Conservation (phyloP, 1,140 invertebrate species). For the Drosophila baimaii region DNA sequence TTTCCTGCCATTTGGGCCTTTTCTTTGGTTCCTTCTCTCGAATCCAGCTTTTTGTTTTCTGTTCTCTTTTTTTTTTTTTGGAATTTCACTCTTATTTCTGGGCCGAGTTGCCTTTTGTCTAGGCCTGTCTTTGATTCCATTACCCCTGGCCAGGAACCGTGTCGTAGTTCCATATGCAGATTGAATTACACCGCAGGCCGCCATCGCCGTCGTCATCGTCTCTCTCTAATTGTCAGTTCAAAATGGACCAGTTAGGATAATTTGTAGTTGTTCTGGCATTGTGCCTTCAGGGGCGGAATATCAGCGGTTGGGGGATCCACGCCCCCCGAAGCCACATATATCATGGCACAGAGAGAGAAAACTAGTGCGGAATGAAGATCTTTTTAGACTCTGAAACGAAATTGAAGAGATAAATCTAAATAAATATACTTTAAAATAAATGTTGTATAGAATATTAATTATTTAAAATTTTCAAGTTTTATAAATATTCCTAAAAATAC, state of each 20-base stretch:
- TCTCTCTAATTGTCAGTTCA: conserved; percentile 61
- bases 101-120: conserved; percentile 39
- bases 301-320: conserved; percentile 36
- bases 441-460: too few species aligned
- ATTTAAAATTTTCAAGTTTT: too few species aligned
- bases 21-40: conserved; percentile 14
- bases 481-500: background rate
- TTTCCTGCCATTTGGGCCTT: conserved; percentile 56
- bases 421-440: background rate
- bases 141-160: conserved; percentile 18
- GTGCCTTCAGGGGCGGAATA: conserved; percentile 27
- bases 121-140: conserved; percentile 56
- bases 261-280: conserved; percentile 48
- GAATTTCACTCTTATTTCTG: conserved; percentile 52
- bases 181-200: conserved; percentile 72
- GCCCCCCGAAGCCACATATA: conserved; percentile 21
- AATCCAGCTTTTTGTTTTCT: conserved; percentile 19
- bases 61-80: conserved; percentile 6
- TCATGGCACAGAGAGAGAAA: background rate
- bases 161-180: conserved; percentile 68
- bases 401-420: fast-evolving
- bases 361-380: background rate
- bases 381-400: too few species aligned
- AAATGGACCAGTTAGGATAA: conserved; percentile 60
- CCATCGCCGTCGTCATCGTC: too few species aligned